phyloP scores from a whole-genome alignment of 1,140 invertebrate genomes.

The Heterodera carotae region DNA sequence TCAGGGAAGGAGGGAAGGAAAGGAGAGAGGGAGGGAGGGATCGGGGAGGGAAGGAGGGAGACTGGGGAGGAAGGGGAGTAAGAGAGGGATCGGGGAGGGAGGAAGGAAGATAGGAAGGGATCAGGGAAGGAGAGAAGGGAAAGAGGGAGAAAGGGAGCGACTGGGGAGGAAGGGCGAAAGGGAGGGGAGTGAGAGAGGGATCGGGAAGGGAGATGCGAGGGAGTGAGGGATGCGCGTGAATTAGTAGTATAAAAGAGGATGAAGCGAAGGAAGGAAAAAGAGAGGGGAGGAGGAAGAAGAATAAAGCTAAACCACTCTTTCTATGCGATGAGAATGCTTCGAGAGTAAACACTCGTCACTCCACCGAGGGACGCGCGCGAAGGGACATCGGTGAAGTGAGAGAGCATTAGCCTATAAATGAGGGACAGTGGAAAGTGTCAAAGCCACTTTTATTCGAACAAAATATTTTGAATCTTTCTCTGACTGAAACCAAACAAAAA shows the following conservation, averaged over 20 bases:
- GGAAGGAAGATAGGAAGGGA: too few species aligned
- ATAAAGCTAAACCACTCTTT: too few species aligned
- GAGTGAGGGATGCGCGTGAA: background rate
- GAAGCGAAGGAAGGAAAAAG: background rate
- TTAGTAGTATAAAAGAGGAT: background rate
- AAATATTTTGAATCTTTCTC: too few species aligned
- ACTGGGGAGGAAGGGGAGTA: too few species aligned
- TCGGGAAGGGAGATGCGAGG: background rate
- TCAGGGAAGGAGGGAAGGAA: too few species aligned
- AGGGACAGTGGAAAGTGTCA: background rate
- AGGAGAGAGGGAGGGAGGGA: too few species aligned
- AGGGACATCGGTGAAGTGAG: too few species aligned
- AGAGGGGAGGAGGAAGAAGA: background rate
- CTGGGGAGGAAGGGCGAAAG: background rate
- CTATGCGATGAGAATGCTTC: background rate
- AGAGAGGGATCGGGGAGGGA: too few species aligned
- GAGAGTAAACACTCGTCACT: slow-evolving; percentile 6
- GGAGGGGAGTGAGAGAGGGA: too few species aligned
- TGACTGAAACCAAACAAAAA: too few species aligned
- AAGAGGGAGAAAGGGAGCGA: background rate
- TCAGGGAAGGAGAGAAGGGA: background rate
- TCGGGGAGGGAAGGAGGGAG: too few species aligned
- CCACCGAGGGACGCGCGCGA: too few species aligned
- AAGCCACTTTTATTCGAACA: background rate
- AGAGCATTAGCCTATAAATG: background rate